A percentile compares a stretch with the other conserved stretches of the same genome.
Conservation (phyloP, 2,797 vertebrate species). For the Menidia menidia region DNA sequence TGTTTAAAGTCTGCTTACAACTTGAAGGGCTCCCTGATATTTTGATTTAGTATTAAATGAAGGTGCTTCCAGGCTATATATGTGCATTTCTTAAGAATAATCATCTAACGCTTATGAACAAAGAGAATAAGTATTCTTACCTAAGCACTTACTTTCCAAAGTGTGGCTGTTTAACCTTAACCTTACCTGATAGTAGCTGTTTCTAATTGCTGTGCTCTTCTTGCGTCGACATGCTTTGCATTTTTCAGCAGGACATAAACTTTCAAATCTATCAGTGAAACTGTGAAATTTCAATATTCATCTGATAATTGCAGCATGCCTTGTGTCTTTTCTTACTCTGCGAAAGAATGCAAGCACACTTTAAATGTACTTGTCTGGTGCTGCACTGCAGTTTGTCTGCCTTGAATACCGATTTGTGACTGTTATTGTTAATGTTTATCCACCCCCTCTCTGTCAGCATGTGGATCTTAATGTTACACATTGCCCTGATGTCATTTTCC, state of each 20-base stretch:
- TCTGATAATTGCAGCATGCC: slow-evolving; percentile 69
- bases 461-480: slow-evolving; percentile 53
- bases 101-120: slow-evolving; percentile 12
- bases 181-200: slow-evolving; percentile 31
- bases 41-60: background rate
- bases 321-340: slow-evolving; percentile 32
- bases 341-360: slow-evolving; percentile 63
- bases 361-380: slow-evolving; percentile 46
- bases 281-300: background rate
- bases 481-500: slow-evolving; percentile 45
- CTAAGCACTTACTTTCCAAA: slow-evolving; percentile 11
- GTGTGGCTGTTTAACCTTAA: slow-evolving; percentile 15
- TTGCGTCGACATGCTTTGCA: slow-evolving; percentile 75
- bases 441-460: slow-evolving; percentile 65
- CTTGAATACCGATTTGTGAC: slow-evolving; percentile 49
- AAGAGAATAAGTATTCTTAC: background rate
- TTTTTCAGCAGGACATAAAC: slow-evolving; percentile 57
- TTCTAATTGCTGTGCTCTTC: slow-evolving; percentile 59
- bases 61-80: background rate
- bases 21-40: background rate
- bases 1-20: background rate
- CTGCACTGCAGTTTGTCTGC: slow-evolving; percentile 48
- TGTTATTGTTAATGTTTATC: slow-evolving; percentile 60
- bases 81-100: background rate
- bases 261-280: slow-evolving; percentile 13